phyloP scores from a whole-genome alignment of 2,888 invertebrate species.

The Apotomis betuletana region DNA sequence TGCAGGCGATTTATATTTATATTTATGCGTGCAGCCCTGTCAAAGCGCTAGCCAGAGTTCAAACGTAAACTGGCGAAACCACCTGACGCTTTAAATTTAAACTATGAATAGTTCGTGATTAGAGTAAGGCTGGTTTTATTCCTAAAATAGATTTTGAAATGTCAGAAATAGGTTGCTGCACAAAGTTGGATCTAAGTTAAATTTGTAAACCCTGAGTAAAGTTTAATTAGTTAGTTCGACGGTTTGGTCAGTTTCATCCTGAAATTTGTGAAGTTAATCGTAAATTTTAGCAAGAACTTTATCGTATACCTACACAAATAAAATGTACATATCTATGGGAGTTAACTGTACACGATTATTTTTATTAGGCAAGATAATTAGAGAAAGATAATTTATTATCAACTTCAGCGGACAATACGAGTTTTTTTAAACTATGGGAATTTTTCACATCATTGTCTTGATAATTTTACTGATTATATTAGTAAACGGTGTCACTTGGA shows the following conservation, averaged over 20 bases:
- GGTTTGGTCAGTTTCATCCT: neutral
- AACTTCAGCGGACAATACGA: conserved; percentile 22
- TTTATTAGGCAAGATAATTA: neutral
- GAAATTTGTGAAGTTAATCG: neutral
- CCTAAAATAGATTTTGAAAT: conserved; percentile 14
- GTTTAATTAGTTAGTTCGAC: neutral
- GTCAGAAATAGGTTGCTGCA: neutral
- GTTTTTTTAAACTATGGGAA: conserved; percentile 25
- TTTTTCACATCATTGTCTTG: conserved; percentile 37
- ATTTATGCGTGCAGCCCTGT: conserved; percentile 25
- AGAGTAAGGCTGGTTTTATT: conserved; percentile 2
- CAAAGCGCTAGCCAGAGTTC: conserved; percentile 30
- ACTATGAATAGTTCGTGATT: conserved; percentile 14
- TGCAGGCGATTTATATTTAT: conserved; percentile 38
- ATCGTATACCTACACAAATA: too few species aligned
- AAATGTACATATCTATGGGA: too few species aligned
- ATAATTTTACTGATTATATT: conserved; percentile 6
- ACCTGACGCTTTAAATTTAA: conserved; percentile 29
- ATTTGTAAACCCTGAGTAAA: neutral
- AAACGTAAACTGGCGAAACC: conserved; percentile 27
- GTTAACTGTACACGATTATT: neutral
- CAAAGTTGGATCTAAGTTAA: conserved; percentile 3
- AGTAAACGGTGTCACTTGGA: neutral
- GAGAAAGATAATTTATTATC: conserved; percentile 26
- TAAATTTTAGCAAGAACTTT: neutral